Base-by-base conservation (phyloP, 2,888 invertebrate genomes). In the Clitarchus hookeri region DNA sequence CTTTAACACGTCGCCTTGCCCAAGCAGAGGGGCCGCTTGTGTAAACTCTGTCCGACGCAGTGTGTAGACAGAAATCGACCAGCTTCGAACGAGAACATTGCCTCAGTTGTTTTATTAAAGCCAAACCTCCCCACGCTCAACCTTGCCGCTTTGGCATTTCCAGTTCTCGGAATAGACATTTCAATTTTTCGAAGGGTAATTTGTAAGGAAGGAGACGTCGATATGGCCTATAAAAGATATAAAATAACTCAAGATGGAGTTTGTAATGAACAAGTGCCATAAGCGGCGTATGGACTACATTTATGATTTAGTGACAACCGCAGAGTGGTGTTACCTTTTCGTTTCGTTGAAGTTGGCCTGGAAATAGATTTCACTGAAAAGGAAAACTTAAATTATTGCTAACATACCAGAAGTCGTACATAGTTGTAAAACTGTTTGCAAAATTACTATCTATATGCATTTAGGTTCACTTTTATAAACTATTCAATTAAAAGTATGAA, bases 71-170 rank as follows among this genome's bases (percentile, higher is more conserved):
- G 48, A 8, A 48, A 65, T 65, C 65, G 65, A 65, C 65, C 65
- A 23, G 65, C 65, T 65, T 65, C 65, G 65, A 65, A n/a, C 65
- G 65, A n/a, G 65, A 65, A 65, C 65, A n/a, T n/a, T 6, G 65
- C 1, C 65, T n/a, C 65, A 65, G 65, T 65, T 65, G 65, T 65
- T 65, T 65, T 65, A 65, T 65, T 65, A 65, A 65, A 65, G 65
- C 23, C 65, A 19, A 65, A n/a, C 65, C n/a, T 19, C 8, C n/a
- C 65, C 65, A 65, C 65, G 65, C n/a, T 65, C 65, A 65, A 65
- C 65, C 65, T 65, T 65, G 65, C 16, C 65, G 65, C 65, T 65
- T 65, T 65, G 65, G 65, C 65, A 65, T 65, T 65, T 65, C 65
- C 65, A 19, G 11, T 65, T 65, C 65, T 65, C 12, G 65, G 65